Percentiles rank a stretch among this genome's conserved stretches.
These are phyloP conservation scores for Sabatieria punctata DNA, from an alignment of 2,888 invertebrate genomes.

Conservation along the genomic window DNA sequence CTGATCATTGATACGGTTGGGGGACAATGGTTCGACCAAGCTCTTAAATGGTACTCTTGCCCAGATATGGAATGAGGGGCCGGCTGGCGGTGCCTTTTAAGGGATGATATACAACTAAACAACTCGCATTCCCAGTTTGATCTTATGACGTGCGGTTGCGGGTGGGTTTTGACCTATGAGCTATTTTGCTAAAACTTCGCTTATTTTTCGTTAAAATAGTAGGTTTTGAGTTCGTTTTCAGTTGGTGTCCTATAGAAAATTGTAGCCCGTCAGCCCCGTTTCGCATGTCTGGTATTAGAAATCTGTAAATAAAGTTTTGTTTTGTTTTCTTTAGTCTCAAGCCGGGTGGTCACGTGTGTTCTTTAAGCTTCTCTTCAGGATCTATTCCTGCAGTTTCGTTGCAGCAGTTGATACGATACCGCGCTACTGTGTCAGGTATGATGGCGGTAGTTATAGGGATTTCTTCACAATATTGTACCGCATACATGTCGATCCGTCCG, in stretches of 20 bases:
- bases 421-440: constrained; percentile 13
- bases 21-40: constrained; percentile 43
- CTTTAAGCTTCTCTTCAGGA: constrained; percentile 40
- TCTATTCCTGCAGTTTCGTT: constrained; percentile 37
- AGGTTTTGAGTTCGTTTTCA: not conserved
- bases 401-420: constrained; percentile 21
- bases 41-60: constrained; percentile 42
- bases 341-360: constrained; percentile 41
- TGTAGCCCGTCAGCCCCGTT: not conserved
- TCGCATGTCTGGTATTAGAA: no score
- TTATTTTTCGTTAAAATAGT: not conserved
- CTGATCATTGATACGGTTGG: constrained; percentile 50
- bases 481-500: no score
- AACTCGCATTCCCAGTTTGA: no score
- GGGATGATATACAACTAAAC: no score
- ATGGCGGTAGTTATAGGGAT: no score
- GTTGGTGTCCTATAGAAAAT: not conserved
- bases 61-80: not conserved
- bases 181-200: not conserved
- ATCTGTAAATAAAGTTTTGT: not conserved
- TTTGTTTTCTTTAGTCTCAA: constrained; percentile 37
- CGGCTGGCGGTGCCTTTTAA: no score
- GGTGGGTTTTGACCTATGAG: not conserved
- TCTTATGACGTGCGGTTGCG: no score
- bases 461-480: no score